These are phyloP conservation scores for Bradypus variegatus DNA, from an alignment of 2,797 vertebrate genomes.

Conservation along the genomic window DNA sequence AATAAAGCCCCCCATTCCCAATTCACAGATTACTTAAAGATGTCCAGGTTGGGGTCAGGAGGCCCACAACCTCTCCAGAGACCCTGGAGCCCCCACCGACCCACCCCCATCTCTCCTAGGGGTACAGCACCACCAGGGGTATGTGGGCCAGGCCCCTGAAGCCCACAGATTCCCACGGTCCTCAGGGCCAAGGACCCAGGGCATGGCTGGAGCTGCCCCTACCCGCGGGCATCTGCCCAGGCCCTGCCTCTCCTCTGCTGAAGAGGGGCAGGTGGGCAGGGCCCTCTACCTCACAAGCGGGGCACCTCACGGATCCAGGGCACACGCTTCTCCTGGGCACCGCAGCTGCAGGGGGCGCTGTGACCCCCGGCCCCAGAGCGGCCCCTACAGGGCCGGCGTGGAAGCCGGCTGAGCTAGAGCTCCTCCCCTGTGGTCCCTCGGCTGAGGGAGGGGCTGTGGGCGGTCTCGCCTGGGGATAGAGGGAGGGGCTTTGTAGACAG, in stretches of 20 bases:
- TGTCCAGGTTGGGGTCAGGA: not conserved
- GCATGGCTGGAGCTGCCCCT: not conserved
- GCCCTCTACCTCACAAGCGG: not conserved
- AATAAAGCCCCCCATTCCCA: not conserved
- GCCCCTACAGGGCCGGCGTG: not conserved
- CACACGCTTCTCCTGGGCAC: not conserved
- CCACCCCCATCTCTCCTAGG: not conserved
- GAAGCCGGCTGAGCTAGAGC: not conserved
- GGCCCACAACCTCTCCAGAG: not conserved
- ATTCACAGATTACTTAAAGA: rapidly evolving
- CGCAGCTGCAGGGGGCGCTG: not conserved
- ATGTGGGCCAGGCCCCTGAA: not conserved
- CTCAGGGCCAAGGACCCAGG: not conserved
- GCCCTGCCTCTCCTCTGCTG: not conserved
- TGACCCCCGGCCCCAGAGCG: not conserved
- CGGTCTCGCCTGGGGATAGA: not conserved
- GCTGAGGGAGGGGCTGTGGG: not conserved
- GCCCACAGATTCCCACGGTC: not conserved
- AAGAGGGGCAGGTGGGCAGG: not conserved
- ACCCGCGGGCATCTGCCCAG: not conserved
- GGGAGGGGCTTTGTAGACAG: too few species aligned
- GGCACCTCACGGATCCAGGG: not conserved
- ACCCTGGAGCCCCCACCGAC: too few species aligned
- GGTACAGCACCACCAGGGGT: not conserved
- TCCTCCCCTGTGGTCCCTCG: too few species aligned